A percentile compares a stretch with the other conserved stretches of the same genome.
Evolutionary conservation across 2,888 invertebrate genomes (phyloP).

Genomic region (Sesia apiformis): DNA sequence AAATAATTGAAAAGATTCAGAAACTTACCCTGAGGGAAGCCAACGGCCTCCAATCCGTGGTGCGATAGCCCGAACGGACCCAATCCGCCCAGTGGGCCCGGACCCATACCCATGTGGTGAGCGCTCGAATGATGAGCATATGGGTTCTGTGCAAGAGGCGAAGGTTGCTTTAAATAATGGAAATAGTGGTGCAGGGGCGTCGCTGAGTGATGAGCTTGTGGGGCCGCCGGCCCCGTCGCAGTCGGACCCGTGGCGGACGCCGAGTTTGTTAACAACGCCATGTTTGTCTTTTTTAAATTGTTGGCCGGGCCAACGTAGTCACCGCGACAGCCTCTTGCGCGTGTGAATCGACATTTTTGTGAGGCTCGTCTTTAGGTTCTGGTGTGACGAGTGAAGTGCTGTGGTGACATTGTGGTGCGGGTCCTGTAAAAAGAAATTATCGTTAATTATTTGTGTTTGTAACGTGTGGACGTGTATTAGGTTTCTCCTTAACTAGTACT

Average conservation of each 20-base stretch:
- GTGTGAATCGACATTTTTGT: slow-evolving; percentile 31
- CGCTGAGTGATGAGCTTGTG: slow-evolving; percentile 65
- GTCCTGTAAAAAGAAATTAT: background rate
- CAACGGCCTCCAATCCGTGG: slow-evolving; percentile 66
- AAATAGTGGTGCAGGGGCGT: slow-evolving; percentile 73
- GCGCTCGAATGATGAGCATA: slow-evolving; percentile 64
- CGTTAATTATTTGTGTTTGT: background rate
- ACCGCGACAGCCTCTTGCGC: slow-evolving; percentile 49
- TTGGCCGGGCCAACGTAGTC: slow-evolving; percentile 33
- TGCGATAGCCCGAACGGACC: slow-evolving; percentile 66
- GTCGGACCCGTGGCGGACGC: slow-evolving; percentile 50
- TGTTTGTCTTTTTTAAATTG: slow-evolving; percentile 16
- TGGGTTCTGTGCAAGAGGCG: slow-evolving; percentile 63
- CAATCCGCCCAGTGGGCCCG: slow-evolving; percentile 60
- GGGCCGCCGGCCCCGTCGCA: slow-evolving; percentile 46
- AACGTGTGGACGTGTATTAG: too few relatives aligned
- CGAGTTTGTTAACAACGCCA: slow-evolving; percentile 67
- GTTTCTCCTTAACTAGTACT: too few relatives aligned
- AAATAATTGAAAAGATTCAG: background rate
- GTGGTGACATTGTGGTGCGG: background rate
- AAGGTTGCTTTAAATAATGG: slow-evolving; percentile 74
- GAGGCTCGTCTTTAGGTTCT: background rate
- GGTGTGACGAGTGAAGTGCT: background rate
- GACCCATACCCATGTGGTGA: slow-evolving; percentile 74
- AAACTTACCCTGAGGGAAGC: slow-evolving; percentile 66